phyloP scores from a whole-genome alignment of 2,888 invertebrate species.

The Drosophila austrosaltans region DNA sequence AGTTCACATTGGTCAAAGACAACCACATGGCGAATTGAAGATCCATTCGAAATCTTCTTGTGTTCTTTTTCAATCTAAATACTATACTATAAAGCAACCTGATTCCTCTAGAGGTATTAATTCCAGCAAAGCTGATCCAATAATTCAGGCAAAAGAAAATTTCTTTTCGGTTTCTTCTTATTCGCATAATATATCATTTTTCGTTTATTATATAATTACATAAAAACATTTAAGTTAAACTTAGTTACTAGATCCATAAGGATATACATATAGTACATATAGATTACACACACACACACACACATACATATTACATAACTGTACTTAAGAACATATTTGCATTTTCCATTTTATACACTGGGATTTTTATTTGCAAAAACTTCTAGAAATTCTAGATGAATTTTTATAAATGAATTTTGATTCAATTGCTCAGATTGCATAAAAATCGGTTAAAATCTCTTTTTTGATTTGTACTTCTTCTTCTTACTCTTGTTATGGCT shows the following conservation, averaged over 20 bases:
- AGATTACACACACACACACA: constrained; percentile 8
- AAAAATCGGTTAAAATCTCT: constrained; percentile 58
- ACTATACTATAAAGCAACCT: too few species aligned
- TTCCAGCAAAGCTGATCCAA: too few species aligned
- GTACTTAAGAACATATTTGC: constrained; percentile 23
- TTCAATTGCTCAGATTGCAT: constrained; percentile 65
- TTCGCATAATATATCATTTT: not conserved
- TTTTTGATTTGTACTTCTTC: constrained; percentile 69
- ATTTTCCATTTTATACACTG: constrained; percentile 32
- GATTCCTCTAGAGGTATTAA: too few species aligned
- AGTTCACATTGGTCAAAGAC: constrained; percentile 53
- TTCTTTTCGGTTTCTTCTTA: not conserved
- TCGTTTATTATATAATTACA: constrained; percentile 60
- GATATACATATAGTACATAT: constrained; percentile 25
- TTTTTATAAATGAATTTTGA: constrained; percentile 65
- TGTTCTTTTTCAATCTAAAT: too few species aligned
- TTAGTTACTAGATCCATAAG: constrained; percentile 18
- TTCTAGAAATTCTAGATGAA: constrained; percentile 36
- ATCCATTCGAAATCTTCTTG: not conserved
- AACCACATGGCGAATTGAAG: constrained; percentile 42
- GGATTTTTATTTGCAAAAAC: constrained; percentile 34
- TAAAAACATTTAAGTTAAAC: constrained; percentile 61
- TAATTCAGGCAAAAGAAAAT: not conserved
- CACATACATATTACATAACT: constrained; percentile 5
- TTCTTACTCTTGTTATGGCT: constrained; percentile 64